A percentile compares a stretch with the other conserved stretches of the same genome.
These are phyloP conservation scores for Petrolisthes manimaculis DNA, from an alignment of 2,888 invertebrate species.

Conservation along the genomic window DNA sequence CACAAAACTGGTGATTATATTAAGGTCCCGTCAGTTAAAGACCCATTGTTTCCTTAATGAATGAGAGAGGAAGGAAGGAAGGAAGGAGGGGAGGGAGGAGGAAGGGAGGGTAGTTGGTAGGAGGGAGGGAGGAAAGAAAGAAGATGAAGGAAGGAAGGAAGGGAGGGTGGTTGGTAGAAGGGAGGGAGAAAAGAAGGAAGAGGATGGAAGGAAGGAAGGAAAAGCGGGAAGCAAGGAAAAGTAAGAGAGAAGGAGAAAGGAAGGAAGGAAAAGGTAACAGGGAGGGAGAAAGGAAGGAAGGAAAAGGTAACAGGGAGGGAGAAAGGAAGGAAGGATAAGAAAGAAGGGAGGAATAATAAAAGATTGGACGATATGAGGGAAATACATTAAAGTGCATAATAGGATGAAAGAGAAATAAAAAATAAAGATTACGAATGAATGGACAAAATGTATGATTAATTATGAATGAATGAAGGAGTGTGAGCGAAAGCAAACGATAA, in stretches of 20 bases:
- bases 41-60: not conserved
- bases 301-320: not conserved
- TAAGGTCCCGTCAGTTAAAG: not conserved
- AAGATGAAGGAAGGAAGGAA: not conserved
- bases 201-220: slow-evolving; percentile 1
- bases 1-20: too few relatives aligned
- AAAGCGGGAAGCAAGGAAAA: not conserved
- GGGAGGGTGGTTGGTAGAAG: not conserved
- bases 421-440: not conserved
- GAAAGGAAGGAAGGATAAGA: not conserved
- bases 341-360: not conserved
- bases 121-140: not conserved
- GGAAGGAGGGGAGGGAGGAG: slow-evolving; percentile 7
- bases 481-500: not conserved
- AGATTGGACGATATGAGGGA: not conserved
- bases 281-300: slow-evolving; percentile 13
- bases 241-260: not conserved
- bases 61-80: not conserved
- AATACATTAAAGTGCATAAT: not conserved
- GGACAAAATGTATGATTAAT: not conserved
- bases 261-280: not conserved
- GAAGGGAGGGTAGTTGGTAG: not conserved
- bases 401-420: not conserved
- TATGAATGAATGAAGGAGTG: not conserved
- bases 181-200: not conserved